Base-by-base conservation (phyloP, 2,797 vertebrate species). In the Eulemur rubriventer region DNA sequence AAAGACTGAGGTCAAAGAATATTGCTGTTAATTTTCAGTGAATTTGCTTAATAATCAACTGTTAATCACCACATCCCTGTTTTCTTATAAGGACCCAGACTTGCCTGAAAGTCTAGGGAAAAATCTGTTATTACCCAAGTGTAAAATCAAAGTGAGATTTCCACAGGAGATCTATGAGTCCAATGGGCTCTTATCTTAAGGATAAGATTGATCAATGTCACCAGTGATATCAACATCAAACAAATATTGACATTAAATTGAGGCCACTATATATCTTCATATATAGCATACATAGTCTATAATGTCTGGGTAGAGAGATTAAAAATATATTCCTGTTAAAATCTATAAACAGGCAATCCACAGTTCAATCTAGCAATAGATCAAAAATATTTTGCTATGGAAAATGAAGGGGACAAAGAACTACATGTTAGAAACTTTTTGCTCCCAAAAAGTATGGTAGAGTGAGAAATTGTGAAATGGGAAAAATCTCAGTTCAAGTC, bases 31-130 rank as follows among this genome's bases (percentile, higher is more conserved):
- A 96, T 96, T 97, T 97, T 97, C 85, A 91, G 89, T 97, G 89
- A 96, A 94, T 93, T 78, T 89, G 79, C 79, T 97, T 97, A 96
- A 97, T 97, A 96, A 96, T 96, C 91, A 97, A 96, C 78, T 43
- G 55, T 75, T 94, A 94, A 95, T 84, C 63, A 95, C 85, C 72
- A 79, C 2, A 80, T 70, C 33, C 43, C 30, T 82, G 24, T 91
- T 94, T 97, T 82, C 93, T 93, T 93, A 5, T 91, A 92, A 94
- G 55, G 52, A 94, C 18, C 52, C 33, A 94, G 70, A 72, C 59
- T 52, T 80, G 84, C 13, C 50, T 87, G 61, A 89, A 96, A 96
- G 80, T 91, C 92, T 92, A 46, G 82, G 43, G 70, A 38, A 89
- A 96, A 91, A 73, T 52, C 63, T 91, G 35, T 48, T 76, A 17